A percentile compares a stretch with the other conserved stretches of the same genome.
Evolutionary conservation across 2,888 invertebrate species (phyloP).

Genomic region (Anthophora plumipes): DNA sequence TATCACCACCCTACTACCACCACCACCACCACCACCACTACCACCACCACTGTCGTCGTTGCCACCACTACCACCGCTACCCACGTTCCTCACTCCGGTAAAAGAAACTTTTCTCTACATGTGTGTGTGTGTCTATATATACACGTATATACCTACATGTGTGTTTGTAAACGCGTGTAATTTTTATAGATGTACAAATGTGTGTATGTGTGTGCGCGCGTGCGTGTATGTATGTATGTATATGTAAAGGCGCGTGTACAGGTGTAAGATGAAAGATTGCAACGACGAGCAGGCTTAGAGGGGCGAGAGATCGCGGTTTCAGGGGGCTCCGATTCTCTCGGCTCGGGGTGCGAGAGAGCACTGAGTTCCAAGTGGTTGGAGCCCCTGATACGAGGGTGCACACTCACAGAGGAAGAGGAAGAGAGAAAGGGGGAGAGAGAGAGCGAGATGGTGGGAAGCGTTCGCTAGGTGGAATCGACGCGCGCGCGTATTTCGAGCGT

Average conservation of each 20-base stretch:
- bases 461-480: slow-evolving; percentile 44
- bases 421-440: neutral
- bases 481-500: slow-evolving; percentile 60
- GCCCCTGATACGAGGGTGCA: slow-evolving; percentile 41
- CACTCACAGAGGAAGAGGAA: neutral
- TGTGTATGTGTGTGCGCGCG: neutral
- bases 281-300: neutral
- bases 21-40: slow-evolving; percentile 10
- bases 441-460: neutral
- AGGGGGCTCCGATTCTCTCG: slow-evolving; percentile 35
- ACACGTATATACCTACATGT: too few relatives aligned
- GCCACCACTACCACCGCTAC: slow-evolving; percentile 4
- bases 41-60: neutral
- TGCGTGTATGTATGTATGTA: neutral
- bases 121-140: neutral
- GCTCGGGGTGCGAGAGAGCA: slow-evolving; percentile 56
- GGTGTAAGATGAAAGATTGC: neutral
- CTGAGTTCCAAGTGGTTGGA: slow-evolving; percentile 61
- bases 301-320: neutral
- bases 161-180: neutral
- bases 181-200: neutral
- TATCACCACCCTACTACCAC: slow-evolving; percentile 32
- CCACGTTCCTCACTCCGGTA: slow-evolving; percentile 34
- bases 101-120: neutral
- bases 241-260: neutral